phyloP scores from a whole-genome alignment of 2,113 vertebrate genomes.

The Tor tambroides region DNA sequence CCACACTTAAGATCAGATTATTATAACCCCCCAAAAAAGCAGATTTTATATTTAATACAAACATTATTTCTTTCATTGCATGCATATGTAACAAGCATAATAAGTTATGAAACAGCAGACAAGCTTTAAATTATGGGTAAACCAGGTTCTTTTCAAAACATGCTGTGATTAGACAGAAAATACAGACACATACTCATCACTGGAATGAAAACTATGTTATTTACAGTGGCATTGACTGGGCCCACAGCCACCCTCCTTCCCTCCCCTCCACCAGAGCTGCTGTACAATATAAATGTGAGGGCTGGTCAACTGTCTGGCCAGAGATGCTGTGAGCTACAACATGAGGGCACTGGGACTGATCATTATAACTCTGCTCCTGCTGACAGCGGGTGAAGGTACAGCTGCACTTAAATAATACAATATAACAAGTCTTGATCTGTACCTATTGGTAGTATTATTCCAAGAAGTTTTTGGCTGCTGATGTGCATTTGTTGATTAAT shows the following conservation, averaged over 20 bases:
- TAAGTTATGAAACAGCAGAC: background rate
- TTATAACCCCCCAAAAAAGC: too few species aligned
- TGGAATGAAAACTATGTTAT: conserved; percentile 9
- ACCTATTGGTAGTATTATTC: background rate
- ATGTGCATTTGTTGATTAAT: background rate
- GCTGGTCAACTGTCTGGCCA: background rate
- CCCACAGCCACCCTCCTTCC: conserved; percentile 33
- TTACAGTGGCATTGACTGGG: conserved; percentile 12
- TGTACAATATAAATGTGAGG: conserved; percentile 49
- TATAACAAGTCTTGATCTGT: background rate
- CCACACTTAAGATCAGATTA: background rate
- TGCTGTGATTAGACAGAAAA: background rate
- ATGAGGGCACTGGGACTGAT: conserved; percentile 50
- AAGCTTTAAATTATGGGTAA: background rate
- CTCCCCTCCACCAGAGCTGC: background rate
- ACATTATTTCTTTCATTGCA: background rate
- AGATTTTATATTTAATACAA: background rate
- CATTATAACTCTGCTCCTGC: conserved; percentile 54
- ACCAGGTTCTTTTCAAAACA: background rate
- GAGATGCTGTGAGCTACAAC: conserved; percentile 20
- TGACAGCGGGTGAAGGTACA: conserved; percentile 51
- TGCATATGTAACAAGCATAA: background rate
- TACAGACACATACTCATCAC: background rate
- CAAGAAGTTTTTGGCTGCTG: background rate
- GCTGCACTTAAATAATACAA: background rate